Evolutionary conservation across 2,888 invertebrate species (phyloP).

Genomic region (Bombylius discolor): DNA sequence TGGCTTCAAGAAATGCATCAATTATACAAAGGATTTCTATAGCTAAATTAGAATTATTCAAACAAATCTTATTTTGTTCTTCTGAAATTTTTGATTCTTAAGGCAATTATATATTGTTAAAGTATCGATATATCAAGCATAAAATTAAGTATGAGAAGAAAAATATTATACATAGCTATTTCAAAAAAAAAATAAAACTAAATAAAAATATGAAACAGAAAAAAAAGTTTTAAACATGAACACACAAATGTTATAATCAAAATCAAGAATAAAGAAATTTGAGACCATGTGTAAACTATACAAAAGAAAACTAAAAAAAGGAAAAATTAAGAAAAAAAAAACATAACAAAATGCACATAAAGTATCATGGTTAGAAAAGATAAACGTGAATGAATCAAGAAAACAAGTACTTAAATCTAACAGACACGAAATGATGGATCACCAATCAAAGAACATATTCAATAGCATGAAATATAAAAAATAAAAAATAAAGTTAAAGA

Average conservation of each 20-base stretch:
- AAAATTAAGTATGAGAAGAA: no score
- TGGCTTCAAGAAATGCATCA: no score
- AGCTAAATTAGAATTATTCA: no score
- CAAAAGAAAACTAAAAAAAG: background rate
- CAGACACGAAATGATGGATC: conserved; percentile 33
- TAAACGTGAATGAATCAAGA: background rate
- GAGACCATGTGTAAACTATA: background rate
- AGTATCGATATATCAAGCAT: no score
- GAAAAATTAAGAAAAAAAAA: no score
- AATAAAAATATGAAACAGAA: no score
- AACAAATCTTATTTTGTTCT: no score
- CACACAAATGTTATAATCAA: no score
- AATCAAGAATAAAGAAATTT: background rate
- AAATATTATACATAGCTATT: background rate
- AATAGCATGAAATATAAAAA: background rate
- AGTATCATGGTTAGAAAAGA: no score
- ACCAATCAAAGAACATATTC: conserved; percentile 32
- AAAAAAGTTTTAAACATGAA: background rate
- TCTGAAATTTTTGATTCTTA: no score
- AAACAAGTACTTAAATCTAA: background rate
- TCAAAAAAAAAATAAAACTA: background rate
- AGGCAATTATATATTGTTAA: no score
- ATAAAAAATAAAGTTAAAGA: conserved; percentile 4
- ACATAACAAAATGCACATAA: background rate
- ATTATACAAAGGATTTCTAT: no score